Conservation (phyloP, 2,888 invertebrate species). For the Drosophila robusta region DNA sequence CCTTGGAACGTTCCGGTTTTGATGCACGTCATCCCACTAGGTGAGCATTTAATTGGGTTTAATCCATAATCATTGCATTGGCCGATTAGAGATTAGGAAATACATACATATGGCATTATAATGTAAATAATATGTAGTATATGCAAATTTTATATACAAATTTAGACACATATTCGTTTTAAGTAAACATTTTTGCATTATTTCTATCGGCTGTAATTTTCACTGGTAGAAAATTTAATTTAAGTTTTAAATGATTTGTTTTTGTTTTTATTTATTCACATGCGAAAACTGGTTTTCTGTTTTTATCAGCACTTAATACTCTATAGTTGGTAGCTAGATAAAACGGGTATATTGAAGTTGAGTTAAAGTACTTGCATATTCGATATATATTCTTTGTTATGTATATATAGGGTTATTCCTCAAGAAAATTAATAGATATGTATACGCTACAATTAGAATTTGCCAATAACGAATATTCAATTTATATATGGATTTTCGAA, state of each 20-base stretch:
- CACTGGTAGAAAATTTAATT: not conserved
- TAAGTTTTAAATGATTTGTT: slow-evolving; percentile 1
- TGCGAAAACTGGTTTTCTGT: slow-evolving; percentile 42
- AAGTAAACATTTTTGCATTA: not conserved
- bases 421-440: no score
- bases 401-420: no score
- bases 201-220: slow-evolving; percentile 18
- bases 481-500: no score
- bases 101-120: not conserved
- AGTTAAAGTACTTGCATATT: not conserved
- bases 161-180: not conserved
- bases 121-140: not conserved
- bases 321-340: not conserved
- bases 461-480: no score
- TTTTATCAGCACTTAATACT: slow-evolving; percentile 32
- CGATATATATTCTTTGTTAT: no score
- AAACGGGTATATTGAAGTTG: slow-evolving; percentile 1
- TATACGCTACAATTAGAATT: no score
- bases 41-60: slow-evolving; percentile 49
- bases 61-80: not conserved
- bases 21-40: slow-evolving; percentile 82
- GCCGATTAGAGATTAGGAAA: slow-evolving; percentile 7
- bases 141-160: not conserved
- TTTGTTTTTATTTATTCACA: slow-evolving; percentile 21
- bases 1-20: slow-evolving; percentile 76